Conservation (phyloP, 2,797 vertebrate species). For the Sparidentex hasta region DNA sequence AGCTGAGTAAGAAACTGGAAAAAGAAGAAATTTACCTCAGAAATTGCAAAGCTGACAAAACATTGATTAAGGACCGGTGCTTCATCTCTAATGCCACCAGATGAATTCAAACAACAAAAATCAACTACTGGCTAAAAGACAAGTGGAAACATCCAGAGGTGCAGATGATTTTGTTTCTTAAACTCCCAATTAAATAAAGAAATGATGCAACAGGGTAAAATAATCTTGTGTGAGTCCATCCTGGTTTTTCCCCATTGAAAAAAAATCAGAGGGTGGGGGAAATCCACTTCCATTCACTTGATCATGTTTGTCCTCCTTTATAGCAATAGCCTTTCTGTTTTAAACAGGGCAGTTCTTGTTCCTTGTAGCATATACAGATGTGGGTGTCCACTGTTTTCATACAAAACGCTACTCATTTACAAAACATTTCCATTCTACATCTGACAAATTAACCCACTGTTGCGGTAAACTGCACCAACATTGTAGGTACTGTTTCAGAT, state of each 20-base stretch:
- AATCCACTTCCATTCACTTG: constrained; percentile 19
- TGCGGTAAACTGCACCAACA: constrained; percentile 14
- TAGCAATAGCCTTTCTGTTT: constrained; percentile 18
- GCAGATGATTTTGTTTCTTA: neutral
- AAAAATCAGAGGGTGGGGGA: constrained; percentile 8
- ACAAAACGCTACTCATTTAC: constrained; percentile 22
- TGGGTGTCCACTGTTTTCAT: constrained; percentile 19
- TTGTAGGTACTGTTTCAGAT: constrained; percentile 20
- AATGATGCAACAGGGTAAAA: neutral
- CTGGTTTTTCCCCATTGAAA: constrained; percentile 12
- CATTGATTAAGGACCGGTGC: neutral
- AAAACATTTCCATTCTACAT: constrained; percentile 23
- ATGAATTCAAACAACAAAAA: constrained; percentile 17
- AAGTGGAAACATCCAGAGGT: constrained; percentile 8
- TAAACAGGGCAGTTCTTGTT: constrained; percentile 16
- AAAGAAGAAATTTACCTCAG: neutral
- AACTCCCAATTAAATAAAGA: constrained; percentile 13
- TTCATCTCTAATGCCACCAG: neutral
- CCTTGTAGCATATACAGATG: constrained; percentile 11
- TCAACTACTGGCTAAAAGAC: neutral
- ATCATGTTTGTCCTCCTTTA: constrained; percentile 29
- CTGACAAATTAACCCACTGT: constrained; percentile 1
- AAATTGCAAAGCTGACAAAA: neutral
- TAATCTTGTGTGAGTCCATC: constrained; percentile 13
- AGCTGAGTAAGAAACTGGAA: neutral